Evolutionary conservation across 2,113 vertebrate species (phyloP).

Genomic region (Eleginops maclovinus): DNA sequence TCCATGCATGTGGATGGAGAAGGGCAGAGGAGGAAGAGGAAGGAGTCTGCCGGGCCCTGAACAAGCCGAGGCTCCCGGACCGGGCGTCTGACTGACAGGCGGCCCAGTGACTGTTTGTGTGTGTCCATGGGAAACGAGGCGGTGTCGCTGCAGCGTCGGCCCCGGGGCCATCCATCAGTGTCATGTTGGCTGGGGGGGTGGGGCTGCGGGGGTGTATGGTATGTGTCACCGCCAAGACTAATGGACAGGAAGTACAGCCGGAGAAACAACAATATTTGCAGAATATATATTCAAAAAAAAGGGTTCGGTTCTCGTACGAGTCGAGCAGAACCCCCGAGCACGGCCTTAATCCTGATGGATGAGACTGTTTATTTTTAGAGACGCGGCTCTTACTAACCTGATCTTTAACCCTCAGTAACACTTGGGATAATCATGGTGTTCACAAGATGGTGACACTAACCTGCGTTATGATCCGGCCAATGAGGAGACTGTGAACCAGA

Average conservation of each 20-base stretch:
- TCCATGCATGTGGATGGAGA: slow-evolving; percentile 19
- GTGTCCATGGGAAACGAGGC: slow-evolving; percentile 85
- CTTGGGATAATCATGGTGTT: slow-evolving; percentile 23
- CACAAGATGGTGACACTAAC: slow-evolving; percentile 30
- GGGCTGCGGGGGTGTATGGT: slow-evolving; percentile 62
- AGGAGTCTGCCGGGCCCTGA: slow-evolving; percentile 50
- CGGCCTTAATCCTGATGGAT: slow-evolving; percentile 76
- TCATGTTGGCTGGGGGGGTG: slow-evolving; percentile 70
- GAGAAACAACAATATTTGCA: slow-evolving; percentile 88
- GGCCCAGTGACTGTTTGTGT: slow-evolving; percentile 81
- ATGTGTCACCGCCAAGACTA: slow-evolving; percentile 85
- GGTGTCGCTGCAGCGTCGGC: slow-evolving; percentile 77
- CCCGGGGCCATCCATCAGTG: slow-evolving; percentile 86
- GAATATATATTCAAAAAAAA: slow-evolving; percentile 82
- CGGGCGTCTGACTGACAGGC: slow-evolving; percentile 78
- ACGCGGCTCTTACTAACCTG: slow-evolving; percentile 51
- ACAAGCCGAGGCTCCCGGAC: slow-evolving; percentile 66
- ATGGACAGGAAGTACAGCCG: slow-evolving; percentile 86
- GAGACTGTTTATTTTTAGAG: slow-evolving; percentile 73
- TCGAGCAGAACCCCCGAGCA: slow-evolving; percentile 61
- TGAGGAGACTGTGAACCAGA: slow-evolving; percentile 15
- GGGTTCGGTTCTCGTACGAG: slow-evolving; percentile 59
- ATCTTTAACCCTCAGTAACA: slow-evolving; percentile 24
- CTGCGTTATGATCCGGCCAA: background rate
- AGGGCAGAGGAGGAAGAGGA: slow-evolving; percentile 30